phyloP scores from a whole-genome alignment of 2,888 invertebrate species.

The Acanthococcus lagerstroemiae region DNA sequence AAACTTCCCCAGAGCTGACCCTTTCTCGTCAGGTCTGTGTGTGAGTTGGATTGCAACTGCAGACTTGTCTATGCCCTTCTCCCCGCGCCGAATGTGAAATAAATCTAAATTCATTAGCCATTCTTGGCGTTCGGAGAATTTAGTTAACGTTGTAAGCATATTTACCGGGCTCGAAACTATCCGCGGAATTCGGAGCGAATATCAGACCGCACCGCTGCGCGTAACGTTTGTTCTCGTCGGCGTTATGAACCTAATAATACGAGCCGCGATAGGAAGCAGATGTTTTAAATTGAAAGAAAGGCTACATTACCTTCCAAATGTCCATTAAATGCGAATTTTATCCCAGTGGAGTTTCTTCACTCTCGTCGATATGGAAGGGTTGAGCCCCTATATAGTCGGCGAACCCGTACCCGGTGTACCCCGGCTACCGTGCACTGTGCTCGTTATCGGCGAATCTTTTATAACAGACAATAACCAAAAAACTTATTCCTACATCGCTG shows the following conservation, averaged over 20 bases:
- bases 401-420: not conserved
- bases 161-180: too few species aligned
- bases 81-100: too few species aligned
- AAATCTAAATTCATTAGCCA: too few species aligned
- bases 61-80: too few species aligned
- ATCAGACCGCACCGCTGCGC: not conserved
- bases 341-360: conserved; percentile 1
- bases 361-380: not conserved
- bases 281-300: conserved; percentile 28
- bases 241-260: conserved; percentile 16
- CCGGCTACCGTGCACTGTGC: too few species aligned
- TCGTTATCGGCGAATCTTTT: not conserved
- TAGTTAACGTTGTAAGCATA: too few species aligned
- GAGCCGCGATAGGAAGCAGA: conserved; percentile 22
- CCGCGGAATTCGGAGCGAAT: not conserved
- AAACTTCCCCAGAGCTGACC: too few species aligned
- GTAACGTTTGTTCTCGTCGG: not conserved
- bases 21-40: too few species aligned
- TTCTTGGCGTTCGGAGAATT: too few species aligned
- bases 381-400: not conserved
- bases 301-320: conserved; percentile 22
- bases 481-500: too few species aligned
- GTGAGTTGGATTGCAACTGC: too few species aligned
- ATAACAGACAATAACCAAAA: not conserved
- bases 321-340: conserved; percentile 28